Percentiles rank a stretch among this genome's conserved stretches.
Evolutionary conservation across 2,888 invertebrate species (phyloP).

Genomic region (Scaptomyza polygonia): DNA sequence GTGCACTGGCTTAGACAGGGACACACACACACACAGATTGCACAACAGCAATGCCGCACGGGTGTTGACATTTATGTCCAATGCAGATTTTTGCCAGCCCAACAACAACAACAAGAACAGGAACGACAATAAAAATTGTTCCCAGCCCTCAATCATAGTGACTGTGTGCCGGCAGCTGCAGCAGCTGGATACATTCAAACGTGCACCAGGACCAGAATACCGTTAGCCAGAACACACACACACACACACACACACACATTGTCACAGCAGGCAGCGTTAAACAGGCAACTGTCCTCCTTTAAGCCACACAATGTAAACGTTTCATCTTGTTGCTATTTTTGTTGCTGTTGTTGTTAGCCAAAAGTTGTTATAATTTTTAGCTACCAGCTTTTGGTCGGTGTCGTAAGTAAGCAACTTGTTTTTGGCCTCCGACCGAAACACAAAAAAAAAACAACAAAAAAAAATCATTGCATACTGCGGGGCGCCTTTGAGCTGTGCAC

Average conservation of each 20-base stretch:
- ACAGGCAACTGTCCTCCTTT: constrained; percentile 54
- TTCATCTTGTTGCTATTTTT: constrained; percentile 45
- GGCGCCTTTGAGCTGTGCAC: constrained; percentile 70
- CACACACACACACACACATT: background rate
- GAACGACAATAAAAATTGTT: constrained; percentile 69
- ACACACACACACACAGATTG: constrained; percentile 2
- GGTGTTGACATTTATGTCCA: constrained; percentile 80
- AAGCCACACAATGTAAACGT: constrained; percentile 72
- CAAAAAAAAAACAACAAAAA: constrained; percentile 11
- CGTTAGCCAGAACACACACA: constrained; percentile 10
- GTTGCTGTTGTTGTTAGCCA: constrained; percentile 71
- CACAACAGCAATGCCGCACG: constrained; percentile 49
- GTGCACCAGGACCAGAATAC: constrained; percentile 22
- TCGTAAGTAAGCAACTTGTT: constrained; percentile 65
- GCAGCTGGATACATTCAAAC: constrained; percentile 27
- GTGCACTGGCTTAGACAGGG: constrained; percentile 70
- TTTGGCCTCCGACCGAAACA: constrained; percentile 24
- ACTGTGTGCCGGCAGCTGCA: constrained; percentile 30
- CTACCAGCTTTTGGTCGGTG: constrained; percentile 50
- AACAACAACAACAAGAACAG: constrained; percentile 32
- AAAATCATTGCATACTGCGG: constrained; percentile 74
- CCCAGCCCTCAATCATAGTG: constrained; percentile 42
- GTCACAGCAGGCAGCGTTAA: constrained; percentile 54
- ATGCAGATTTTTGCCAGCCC: constrained; percentile 74
- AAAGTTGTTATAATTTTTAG: constrained; percentile 79